These are phyloP conservation scores for Alcis repandata DNA, from an alignment of 2,888 invertebrate genomes.

Conservation along the genomic window DNA sequence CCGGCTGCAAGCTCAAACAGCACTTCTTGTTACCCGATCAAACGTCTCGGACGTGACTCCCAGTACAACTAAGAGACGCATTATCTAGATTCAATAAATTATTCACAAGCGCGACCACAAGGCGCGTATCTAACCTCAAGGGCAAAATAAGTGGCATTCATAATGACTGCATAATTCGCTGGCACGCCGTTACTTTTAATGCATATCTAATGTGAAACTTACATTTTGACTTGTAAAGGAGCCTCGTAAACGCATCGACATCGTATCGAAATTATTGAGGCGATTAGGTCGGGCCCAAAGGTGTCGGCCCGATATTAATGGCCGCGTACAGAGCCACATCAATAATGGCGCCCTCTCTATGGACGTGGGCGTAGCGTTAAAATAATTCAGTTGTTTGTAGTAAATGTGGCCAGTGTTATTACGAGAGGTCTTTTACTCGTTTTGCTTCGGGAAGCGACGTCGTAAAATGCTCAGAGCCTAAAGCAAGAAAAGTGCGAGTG, in stretches of 20 bases:
- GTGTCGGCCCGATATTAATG: slow-evolving; percentile 57
- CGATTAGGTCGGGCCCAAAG: slow-evolving; percentile 50
- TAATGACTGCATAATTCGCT: slow-evolving; percentile 50
- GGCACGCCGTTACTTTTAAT: slow-evolving; percentile 32
- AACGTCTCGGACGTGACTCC: slow-evolving; percentile 83
- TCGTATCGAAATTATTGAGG: slow-evolving; percentile 44
- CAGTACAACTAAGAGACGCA: slow-evolving; percentile 67
- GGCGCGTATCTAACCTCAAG: slow-evolving; percentile 66
- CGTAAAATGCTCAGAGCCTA: slow-evolving; percentile 38
- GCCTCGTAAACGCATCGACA: slow-evolving; percentile 32
- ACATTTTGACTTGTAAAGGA: slow-evolving; percentile 26
- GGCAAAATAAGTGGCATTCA: slow-evolving; percentile 58
- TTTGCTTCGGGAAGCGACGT: slow-evolving; percentile 25
- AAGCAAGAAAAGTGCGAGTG: slow-evolving; percentile 42
- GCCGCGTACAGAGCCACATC: slow-evolving; percentile 52
- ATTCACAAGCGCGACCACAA: slow-evolving; percentile 72
- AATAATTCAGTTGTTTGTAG: slow-evolving; percentile 51
- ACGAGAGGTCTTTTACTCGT: slow-evolving; percentile 26
- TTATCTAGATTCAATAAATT: slow-evolving; percentile 80
- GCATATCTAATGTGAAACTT: slow-evolving; percentile 31
- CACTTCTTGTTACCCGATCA: slow-evolving; percentile 80
- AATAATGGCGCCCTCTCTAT: slow-evolving; percentile 50
- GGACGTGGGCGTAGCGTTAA: slow-evolving; percentile 50
- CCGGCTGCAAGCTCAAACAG: slow-evolving; percentile 69
- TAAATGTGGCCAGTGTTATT: slow-evolving; percentile 43